Percentiles rank a stretch among this genome's conserved stretches.
Conservation (phyloP, 1,140 invertebrate species). For the Cotesia glomerata region DNA sequence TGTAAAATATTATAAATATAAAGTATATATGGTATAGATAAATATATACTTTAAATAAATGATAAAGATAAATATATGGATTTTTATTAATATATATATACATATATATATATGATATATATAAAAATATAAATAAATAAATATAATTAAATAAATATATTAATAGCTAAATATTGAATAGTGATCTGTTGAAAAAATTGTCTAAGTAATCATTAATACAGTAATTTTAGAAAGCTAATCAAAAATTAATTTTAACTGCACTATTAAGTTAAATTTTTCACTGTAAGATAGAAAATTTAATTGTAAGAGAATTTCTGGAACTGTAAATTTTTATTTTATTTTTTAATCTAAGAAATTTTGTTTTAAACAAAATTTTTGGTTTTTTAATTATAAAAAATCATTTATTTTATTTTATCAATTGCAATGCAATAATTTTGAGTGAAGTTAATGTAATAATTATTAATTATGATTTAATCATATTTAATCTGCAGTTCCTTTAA, state of each 20-base stretch:
- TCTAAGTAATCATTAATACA: not conserved
- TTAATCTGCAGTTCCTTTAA: no score
- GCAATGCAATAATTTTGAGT: no score
- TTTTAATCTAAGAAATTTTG: no score
- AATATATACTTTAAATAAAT: constrained; percentile 15
- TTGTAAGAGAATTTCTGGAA: no score
- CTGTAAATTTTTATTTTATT: no score
- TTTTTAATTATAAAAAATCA: no score
- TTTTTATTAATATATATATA: constrained; percentile 52
- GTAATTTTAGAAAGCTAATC: not conserved
- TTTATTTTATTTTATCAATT: no score
- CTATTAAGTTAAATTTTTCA: not conserved
- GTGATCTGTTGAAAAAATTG: constrained; percentile 28
- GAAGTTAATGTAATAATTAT: no score
- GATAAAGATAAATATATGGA: constrained; percentile 38
- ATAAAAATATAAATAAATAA: not conserved
- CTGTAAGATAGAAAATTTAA: not conserved
- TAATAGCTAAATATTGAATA: constrained; percentile 9
- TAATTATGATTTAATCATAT: no score
- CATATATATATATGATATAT: constrained; percentile 8
- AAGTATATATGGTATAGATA: no score
- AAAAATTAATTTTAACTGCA: not conserved
- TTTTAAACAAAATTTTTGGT: no score
- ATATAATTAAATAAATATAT: constrained; percentile 45
- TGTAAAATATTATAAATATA: no score